Conservation (phyloP, 2,113 vertebrate genomes). For the Oryzias curvinotus region DNA sequence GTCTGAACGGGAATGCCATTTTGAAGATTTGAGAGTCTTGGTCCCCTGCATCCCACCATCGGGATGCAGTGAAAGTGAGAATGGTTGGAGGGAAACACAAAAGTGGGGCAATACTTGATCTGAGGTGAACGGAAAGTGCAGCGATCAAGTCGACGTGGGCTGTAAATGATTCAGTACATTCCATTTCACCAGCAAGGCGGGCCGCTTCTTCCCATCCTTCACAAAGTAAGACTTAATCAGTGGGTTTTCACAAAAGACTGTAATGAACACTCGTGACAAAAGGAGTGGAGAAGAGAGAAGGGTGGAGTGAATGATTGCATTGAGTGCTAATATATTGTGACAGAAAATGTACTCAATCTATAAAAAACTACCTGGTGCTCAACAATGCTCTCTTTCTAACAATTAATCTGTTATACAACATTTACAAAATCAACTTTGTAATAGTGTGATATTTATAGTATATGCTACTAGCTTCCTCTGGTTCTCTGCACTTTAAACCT, state of each 20-base stretch:
- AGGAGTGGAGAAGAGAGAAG: conserved; percentile 23
- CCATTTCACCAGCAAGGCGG: conserved; percentile 54
- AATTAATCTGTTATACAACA: conserved; percentile 78
- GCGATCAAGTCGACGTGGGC: conserved; percentile 63
- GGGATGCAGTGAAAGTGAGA: conserved; percentile 58
- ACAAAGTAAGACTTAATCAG: conserved; percentile 59
- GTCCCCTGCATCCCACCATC: conserved; percentile 58
- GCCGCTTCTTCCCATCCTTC: conserved; percentile 35
- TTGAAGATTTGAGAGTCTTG: conserved; percentile 54
- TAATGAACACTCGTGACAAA: conserved; percentile 51
- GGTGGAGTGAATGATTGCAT: conserved; percentile 67
- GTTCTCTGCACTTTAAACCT: conserved; percentile 62
- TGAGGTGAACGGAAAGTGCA: conserved; percentile 68
- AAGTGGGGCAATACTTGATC: conserved; percentile 55
- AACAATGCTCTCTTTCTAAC: conserved; percentile 76
- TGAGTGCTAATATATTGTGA: conserved; percentile 68
- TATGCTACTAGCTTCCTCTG: conserved; percentile 76
- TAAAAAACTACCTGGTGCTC: conserved; percentile 77
- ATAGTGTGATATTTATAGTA: conserved; percentile 72
- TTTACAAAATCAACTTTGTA: conserved; percentile 75
- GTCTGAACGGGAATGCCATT: conserved; percentile 66
- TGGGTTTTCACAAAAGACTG: conserved; percentile 52
- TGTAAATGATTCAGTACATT: conserved; percentile 65
- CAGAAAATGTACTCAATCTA: conserved; percentile 70
- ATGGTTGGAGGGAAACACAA: conserved; percentile 38